Evolutionary conservation across 1,140 invertebrate genomes (phyloP).

Genomic region (Leptoteleia sp.): DNA sequence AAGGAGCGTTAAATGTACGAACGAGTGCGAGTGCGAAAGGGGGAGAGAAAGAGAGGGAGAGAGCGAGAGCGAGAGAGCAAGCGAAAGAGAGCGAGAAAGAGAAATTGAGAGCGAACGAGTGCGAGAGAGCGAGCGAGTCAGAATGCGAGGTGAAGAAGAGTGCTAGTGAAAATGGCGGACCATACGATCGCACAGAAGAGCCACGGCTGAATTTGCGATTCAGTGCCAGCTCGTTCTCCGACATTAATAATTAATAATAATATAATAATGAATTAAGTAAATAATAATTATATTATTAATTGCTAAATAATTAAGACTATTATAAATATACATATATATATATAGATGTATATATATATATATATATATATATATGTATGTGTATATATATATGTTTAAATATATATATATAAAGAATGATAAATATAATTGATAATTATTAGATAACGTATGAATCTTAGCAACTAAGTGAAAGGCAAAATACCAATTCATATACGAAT

Average conservation of each 20-base stretch:
- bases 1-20: constrained; percentile 1
- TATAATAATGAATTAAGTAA: constrained; percentile 77
- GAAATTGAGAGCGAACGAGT: constrained; percentile 13
- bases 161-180: constrained; percentile 45
- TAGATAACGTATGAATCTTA: constrained; percentile 77
- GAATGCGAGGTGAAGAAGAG: constrained; percentile 23
- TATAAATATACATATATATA: constrained; percentile 73
- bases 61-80: constrained; percentile 23
- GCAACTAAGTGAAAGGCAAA: constrained; percentile 72
- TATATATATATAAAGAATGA: constrained; percentile 71
- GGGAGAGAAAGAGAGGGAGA: constrained; percentile 8
- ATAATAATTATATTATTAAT: constrained; percentile 79
- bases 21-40: constrained; percentile 5
- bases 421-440: constrained; percentile 78
- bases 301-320: constrained; percentile 78
- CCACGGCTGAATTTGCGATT: constrained; percentile 75
- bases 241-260: constrained; percentile 79
- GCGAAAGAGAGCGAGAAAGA: constrained; percentile 14
- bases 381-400: constrained; percentile 66
- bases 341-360: constrained; percentile 63
- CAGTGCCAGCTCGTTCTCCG: constrained; percentile 78
- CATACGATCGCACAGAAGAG: constrained; percentile 61
- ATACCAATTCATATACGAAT: constrained; percentile 75
- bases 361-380: constrained; percentile 60
- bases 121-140: constrained; percentile 15